Conservation (phyloP, 2,797 vertebrate species). For the Pachyuromys duprasi region DNA sequence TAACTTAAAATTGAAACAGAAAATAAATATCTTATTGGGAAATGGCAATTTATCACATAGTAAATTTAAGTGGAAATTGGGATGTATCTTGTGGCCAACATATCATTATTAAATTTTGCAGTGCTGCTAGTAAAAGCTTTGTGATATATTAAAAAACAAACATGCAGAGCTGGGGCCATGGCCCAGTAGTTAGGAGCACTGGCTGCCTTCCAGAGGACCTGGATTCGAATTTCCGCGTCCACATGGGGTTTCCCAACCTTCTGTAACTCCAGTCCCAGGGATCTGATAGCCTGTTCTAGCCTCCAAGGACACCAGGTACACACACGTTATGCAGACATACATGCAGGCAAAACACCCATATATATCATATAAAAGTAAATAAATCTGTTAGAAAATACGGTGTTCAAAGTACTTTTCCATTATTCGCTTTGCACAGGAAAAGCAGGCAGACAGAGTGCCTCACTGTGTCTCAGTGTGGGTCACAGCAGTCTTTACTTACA, state of each 20-base stretch:
- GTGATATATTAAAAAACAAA: not conserved
- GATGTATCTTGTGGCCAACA: not conserved
- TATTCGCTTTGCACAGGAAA: not conserved
- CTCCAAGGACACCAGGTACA: not conserved
- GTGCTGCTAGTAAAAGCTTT: slow-evolving; percentile 21
- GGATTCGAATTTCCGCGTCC: not conserved
- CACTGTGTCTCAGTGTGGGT: not conserved
- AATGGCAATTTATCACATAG: not conserved
- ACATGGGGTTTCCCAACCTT: not conserved
- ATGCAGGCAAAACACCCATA: not conserved
- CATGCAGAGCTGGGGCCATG: no score
- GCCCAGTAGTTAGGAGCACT: not conserved
- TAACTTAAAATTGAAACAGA: slow-evolving; percentile 33
- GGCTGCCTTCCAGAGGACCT: not conserved
- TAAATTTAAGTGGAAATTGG: slow-evolving; percentile 40
- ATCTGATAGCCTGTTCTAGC: not conserved
- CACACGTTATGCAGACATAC: not conserved
- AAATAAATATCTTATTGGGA: not conserved
- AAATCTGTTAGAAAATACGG: not conserved
- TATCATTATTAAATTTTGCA: not conserved
- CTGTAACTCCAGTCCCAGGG: not conserved
- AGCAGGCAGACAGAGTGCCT: not conserved
- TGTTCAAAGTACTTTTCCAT: slow-evolving; percentile 18
- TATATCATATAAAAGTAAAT: not conserved
- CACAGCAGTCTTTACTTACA: not conserved